phyloP scores from a whole-genome alignment of 2,113 vertebrate species.

The Pampusana beccarii region DNA sequence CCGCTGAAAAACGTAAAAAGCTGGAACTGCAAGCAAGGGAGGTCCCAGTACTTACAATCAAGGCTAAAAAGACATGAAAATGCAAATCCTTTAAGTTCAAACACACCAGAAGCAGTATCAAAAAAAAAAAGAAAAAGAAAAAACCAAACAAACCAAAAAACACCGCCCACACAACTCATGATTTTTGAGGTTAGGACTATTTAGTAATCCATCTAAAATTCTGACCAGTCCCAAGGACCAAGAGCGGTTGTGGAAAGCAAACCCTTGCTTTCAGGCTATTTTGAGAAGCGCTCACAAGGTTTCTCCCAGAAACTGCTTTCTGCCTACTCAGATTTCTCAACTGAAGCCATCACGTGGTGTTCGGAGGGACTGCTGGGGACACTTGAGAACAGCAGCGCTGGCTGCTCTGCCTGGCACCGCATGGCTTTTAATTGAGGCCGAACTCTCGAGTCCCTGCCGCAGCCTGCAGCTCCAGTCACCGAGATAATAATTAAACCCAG shows the following conservation, averaged over 20 bases:
- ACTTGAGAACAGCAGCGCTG: constrained; percentile 42
- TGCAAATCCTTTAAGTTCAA: background rate
- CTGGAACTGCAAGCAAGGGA: background rate
- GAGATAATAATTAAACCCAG: constrained; percentile 56
- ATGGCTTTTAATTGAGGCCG: constrained; percentile 49
- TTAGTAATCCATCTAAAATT: background rate
- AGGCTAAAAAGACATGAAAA: background rate
- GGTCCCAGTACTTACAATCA: background rate
- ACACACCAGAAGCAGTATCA: background rate
- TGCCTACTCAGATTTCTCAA: constrained; percentile 65
- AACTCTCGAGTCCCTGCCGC: constrained; percentile 46
- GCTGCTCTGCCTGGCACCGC: constrained; percentile 41
- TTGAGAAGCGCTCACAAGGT: constrained; percentile 54
- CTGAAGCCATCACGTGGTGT: constrained; percentile 16
- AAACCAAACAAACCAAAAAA: too few species aligned
- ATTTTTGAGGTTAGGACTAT: background rate
- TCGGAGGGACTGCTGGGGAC: constrained; percentile 34
- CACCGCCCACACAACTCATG: too few species aligned
- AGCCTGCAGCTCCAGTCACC: constrained; percentile 39
- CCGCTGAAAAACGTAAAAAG: background rate
- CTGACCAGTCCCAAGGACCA: background rate
- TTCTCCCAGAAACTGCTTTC: constrained; percentile 65
- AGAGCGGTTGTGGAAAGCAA: background rate
- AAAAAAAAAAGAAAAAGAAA: background rate
- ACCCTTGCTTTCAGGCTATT: constrained; percentile 49